phyloP scores from a whole-genome alignment of 2,797 vertebrate species.

The Tarsius wallacei region DNA sequence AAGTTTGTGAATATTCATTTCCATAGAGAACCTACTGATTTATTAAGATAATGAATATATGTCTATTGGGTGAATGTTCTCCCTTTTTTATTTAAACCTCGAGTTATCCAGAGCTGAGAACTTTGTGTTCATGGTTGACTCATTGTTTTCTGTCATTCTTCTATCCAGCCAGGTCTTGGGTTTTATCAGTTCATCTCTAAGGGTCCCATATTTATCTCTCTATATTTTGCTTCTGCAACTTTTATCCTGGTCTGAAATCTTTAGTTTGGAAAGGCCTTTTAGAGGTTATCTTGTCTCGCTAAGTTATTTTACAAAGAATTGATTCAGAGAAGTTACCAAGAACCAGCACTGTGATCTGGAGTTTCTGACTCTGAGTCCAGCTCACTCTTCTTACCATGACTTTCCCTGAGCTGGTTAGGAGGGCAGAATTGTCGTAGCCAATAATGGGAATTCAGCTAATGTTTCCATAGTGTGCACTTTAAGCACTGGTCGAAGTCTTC shows the following conservation, averaged over 20 bases:
- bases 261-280: conserved; percentile 52
- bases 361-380: conserved; percentile 21
- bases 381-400: neutral
- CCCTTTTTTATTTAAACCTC: conserved; percentile 41
- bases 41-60: conserved; percentile 62
- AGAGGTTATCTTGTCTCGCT: conserved; percentile 25
- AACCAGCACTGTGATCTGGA: neutral
- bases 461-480: neutral
- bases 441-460: neutral
- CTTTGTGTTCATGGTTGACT: conserved; percentile 49
- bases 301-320: conserved; percentile 29
- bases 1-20: conserved; percentile 60
- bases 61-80: neutral
- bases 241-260: conserved; percentile 38
- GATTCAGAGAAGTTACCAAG: neutral
- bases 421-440: conserved; percentile 6
- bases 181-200: conserved; percentile 67
- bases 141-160: conserved; percentile 32
- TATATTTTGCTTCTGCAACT: conserved; percentile 3
- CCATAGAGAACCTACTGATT: conserved; percentile 7
- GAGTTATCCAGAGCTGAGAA: conserved; percentile 50
- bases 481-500: neutral
- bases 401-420: neutral
- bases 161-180: conserved; percentile 63
- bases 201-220: neutral